Base-by-base conservation (phyloP, 2,888 invertebrate species). In the Oligia strigilis region DNA sequence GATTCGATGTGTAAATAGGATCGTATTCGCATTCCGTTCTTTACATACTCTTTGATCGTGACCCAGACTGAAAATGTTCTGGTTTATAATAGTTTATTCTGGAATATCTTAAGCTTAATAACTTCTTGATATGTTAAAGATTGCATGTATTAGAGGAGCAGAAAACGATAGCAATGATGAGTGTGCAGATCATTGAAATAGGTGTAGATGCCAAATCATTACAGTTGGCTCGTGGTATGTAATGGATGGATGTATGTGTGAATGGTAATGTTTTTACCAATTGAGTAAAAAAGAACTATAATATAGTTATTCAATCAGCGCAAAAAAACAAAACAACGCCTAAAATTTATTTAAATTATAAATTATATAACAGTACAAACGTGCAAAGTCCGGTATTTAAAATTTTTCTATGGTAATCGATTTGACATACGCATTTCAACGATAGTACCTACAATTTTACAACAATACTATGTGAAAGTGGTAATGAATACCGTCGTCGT, bases 341-440 rank as follows among this genome's bases (percentile, higher is more conserved):
- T 14, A n/a, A 58, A 49, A 46, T 6, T 11, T 1, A 36, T 43
- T 43, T 2, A 55, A 78, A 29, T 29, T 29, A 64, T 29, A n/a
- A 62, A 78, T 43, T 43, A 81, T 64, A 23, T 29, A 70, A 75
- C n/a, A 64, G 4, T 6, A 64, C 4, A 13, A 29, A 14, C 46
- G 14, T 58, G 60, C 9, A 23, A 70, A 75, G 14, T 23, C 23
- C 29, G 29, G 69, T 70, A 58, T 70, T 49, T 58, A 62, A 62
- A 14, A 17, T 62, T 5, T 17, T 49, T 74, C 13, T 73, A 29
- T 40, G 11, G 36, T 64, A 80, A 70, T 70, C n/a, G 58, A 80
- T 75, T 75, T 29, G 70, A 14, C 4, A 64, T 70, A 70, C 71
- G 64, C 71, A 64, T n/a, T 64, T 4, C 19, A n/a, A 29, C 29